A percentile compares a stretch with the other conserved stretches of the same genome.
phyloP scores from a whole-genome alignment of 30 jellyfish, hydroid and myxozoan genomes.

The Clytia hemisphaerica region DNA sequence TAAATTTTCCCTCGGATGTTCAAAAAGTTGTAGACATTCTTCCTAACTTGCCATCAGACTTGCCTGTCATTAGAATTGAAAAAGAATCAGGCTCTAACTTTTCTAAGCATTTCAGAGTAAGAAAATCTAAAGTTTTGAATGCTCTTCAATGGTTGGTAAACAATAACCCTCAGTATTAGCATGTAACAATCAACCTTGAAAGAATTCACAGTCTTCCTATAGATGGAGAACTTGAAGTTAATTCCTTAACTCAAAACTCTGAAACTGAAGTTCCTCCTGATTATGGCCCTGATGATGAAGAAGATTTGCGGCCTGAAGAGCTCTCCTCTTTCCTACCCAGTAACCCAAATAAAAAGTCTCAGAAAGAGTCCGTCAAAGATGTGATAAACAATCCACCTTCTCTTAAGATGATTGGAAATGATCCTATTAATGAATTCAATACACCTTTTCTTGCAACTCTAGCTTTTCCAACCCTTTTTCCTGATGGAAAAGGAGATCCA shows the following conservation, averaged over 20 bases:
- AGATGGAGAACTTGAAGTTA: too few species aligned
- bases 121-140: conserved; percentile 15
- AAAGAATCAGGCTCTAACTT: background rate
- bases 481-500: conserved; percentile 33
- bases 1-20: conserved; percentile 42
- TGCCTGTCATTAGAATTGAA: conserved; percentile 27
- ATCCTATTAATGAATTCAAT: conserved; percentile 7
- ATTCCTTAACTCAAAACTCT: too few species aligned
- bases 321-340: background rate
- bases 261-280: too few species aligned
- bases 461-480: conserved; percentile 34
- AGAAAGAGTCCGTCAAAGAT: background rate
- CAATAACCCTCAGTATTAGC: conserved; percentile 37
- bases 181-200: conserved; percentile 5
- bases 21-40: conserved; percentile 28
- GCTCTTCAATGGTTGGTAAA: conserved; percentile 48
- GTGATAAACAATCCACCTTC: background rate
- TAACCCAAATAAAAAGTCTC: background rate
- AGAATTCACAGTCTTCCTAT: conserved; percentile 9
- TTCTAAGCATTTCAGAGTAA: conserved; percentile 14
- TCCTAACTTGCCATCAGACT: conserved; percentile 29
- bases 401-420: conserved; percentile 14
- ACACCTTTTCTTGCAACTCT: conserved; percentile 13
- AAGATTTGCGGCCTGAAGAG: background rate
- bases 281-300: too few species aligned